phyloP scores from a whole-genome alignment of 2,113 vertebrate species.

The Atrichornis clamosus region DNA sequence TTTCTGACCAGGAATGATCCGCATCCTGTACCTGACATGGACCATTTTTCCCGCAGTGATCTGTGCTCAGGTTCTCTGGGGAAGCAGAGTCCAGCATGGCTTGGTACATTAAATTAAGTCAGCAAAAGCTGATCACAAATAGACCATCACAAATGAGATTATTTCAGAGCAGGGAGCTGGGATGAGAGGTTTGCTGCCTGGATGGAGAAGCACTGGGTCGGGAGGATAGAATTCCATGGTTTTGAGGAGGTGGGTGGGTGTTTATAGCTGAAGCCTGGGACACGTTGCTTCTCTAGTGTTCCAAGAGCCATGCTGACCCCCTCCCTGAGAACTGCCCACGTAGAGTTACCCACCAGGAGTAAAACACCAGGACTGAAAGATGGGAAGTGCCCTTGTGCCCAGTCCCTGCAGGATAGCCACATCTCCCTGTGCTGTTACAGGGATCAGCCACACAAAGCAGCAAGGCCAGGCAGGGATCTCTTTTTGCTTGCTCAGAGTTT shows the following conservation, averaged over 20 bases:
- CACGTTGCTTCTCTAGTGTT: accelerated
- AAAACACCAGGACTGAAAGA: background rate
- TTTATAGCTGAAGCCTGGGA: accelerated
- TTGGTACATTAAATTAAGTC: background rate
- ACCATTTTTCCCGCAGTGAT: accelerated
- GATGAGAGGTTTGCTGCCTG: background rate
- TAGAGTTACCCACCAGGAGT: background rate
- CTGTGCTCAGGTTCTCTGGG: accelerated
- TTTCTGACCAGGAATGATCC: background rate
- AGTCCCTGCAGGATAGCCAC: background rate
- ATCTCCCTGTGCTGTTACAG: background rate
- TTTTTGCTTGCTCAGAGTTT: background rate
- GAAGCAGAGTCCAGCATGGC: background rate
- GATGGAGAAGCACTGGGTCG: accelerated
- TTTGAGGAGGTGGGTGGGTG: too few species aligned
- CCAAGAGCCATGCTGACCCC: background rate
- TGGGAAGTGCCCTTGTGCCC: background rate
- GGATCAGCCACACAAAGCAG: background rate
- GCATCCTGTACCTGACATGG: accelerated
- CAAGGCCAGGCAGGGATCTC: background rate
- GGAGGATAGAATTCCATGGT: background rate
- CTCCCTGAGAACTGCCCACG: background rate
- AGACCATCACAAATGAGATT: background rate
- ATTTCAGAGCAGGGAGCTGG: background rate
- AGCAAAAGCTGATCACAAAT: background rate